Base-by-base conservation (phyloP, 2,113 vertebrate genomes). In the Romanogobio albipinnatus region DNA sequence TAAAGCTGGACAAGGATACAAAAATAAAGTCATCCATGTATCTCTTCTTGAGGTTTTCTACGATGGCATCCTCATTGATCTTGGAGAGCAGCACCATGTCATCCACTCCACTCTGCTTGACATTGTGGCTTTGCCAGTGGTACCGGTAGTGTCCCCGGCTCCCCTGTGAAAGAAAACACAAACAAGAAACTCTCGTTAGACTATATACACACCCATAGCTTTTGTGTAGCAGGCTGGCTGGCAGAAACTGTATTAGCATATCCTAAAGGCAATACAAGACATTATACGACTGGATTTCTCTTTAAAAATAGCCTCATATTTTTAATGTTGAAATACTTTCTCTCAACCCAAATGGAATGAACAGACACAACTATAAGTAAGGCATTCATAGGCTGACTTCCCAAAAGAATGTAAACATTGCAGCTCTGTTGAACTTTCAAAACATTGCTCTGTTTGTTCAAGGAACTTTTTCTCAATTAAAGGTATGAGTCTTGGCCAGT, bases 21-120 rank as follows among this genome's bases (percentile, higher is more conserved):
- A 99, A 99, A 92, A 99, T 99, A 87, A 96, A 99, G 91, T 99
- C 97, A 49, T 99, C 98, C 98, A 99, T 97, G 92, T 99, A 99
- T 93, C 98, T 94, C 91, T 99, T 99, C 95, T 97, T 99, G 15
- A 99, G 95, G 92, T 99, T 99, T 90, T 99, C 98, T 90, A 99
- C 97, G n/a, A 99, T 98, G 92, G 97, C 95, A 10, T 97, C 97
- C 91, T 99, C 98, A 0, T 96, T 96, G 94, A 99, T 99, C 93
- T 98, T 99, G 91, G 95, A 96, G 59, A 99, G 97, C 61, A 99
- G 95, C 83, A 99, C 98, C 98, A 99, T 99, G 89, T 99, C 98
- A 3, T 99, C 98, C 95, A 99, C 97, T 0, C 98, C 98, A 0
- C 97, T 99, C 56, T 97, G 97, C 90, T 99, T 99, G 91, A 99